phyloP scores from a whole-genome alignment of 2,113 vertebrate species.

The Bagarius yarrelli region DNA sequence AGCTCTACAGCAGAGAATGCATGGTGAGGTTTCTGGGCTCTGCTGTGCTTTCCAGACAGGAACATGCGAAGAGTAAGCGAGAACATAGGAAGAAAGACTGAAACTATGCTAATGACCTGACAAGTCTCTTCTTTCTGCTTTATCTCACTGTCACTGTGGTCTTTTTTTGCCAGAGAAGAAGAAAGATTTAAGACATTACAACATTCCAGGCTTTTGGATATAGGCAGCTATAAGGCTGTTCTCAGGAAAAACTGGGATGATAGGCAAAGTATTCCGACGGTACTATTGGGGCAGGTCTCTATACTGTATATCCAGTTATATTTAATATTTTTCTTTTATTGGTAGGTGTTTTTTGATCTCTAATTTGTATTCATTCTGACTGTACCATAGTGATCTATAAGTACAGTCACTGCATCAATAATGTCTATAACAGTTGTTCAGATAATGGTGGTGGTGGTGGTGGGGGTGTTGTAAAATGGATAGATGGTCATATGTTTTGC shows the following conservation, averaged over 20 bases:
- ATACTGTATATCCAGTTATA: not conserved
- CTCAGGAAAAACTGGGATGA: not conserved
- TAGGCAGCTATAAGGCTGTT: not conserved
- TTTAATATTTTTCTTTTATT: not conserved
- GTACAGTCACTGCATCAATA: not conserved
- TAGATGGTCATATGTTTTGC: too few relatives aligned
- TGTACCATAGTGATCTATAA: not conserved
- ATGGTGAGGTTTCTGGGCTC: not conserved
- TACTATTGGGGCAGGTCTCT: not conserved
- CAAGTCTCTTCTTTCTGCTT: slow-evolving; percentile 4
- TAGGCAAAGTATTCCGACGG: not conserved
- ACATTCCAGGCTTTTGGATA: not conserved
- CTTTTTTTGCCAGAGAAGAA: slow-evolving; percentile 21
- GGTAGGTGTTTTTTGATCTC: not conserved
- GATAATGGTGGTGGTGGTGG: not conserved
- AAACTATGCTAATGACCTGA: slow-evolving; percentile 41
- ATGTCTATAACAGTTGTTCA: not conserved
- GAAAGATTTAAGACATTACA: not conserved
- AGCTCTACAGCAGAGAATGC: not conserved
- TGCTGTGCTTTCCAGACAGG: slow-evolving; percentile 24
- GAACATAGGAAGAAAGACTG: slow-evolving; percentile 12
- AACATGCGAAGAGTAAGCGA: slow-evolving; percentile 25
- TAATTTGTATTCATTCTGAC: not conserved
- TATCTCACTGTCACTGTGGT: not conserved
- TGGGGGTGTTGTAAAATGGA: too few relatives aligned